phyloP scores from a whole-genome alignment of 2,113 vertebrate species.

The Vidua macroura region DNA sequence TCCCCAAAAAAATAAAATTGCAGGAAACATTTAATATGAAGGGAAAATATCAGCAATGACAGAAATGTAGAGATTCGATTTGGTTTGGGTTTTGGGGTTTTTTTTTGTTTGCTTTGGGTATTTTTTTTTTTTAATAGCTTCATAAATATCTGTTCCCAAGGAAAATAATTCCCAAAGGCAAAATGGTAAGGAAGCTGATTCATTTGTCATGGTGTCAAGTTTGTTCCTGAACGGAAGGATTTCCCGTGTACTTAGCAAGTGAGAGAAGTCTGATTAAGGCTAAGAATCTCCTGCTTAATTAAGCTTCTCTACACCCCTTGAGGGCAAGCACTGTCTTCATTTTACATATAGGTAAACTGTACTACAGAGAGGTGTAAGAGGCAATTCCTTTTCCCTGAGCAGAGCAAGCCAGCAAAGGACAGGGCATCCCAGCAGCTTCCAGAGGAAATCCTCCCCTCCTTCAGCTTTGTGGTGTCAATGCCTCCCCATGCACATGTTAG shows the following conservation, averaged over 20 bases:
- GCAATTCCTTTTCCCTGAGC: neutral
- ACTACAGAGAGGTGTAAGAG: neutral
- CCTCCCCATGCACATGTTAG: accelerated
- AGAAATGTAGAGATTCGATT: neutral
- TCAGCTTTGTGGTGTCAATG: neutral
- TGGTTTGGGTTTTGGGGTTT: neutral
- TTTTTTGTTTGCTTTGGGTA: neutral
- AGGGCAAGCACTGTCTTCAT: neutral
- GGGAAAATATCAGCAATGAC: neutral
- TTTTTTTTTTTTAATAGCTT: neutral
- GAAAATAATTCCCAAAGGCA: slow-evolving; percentile 24
- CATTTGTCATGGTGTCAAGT: slow-evolving; percentile 42
- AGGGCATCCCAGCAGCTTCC: neutral
- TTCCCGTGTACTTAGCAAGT: slow-evolving; percentile 19
- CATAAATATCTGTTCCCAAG: neutral
- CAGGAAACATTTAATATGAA: neutral
- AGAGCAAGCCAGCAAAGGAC: neutral
- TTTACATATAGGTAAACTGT: slow-evolving; percentile 33
- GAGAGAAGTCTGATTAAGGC: slow-evolving; percentile 37
- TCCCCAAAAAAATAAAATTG: neutral
- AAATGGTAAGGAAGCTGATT: neutral
- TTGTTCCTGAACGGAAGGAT: slow-evolving; percentile 31
- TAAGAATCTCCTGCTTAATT: slow-evolving; percentile 44
- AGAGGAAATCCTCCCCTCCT: neutral
- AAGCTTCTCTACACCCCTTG: neutral